These are phyloP conservation scores for Eupithecia pulchellata DNA, from an alignment of 2,888 invertebrate species.

Conservation along the genomic window DNA sequence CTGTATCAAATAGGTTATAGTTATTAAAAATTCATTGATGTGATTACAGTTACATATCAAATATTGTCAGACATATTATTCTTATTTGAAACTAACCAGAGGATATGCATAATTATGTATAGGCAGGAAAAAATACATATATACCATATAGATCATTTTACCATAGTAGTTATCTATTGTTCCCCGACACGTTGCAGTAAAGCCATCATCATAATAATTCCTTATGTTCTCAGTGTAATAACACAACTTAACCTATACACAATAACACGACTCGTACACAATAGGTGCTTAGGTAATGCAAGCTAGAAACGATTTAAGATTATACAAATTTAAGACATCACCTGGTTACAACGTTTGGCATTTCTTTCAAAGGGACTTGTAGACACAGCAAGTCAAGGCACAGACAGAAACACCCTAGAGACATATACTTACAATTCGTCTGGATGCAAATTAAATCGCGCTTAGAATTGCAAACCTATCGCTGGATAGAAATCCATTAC, in stretches of 20 bases:
- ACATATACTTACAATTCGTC: conserved; percentile 21
- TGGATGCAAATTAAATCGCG: conserved; percentile 31
- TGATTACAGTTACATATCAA: no score
- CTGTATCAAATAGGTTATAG: no score
- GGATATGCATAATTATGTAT: not conserved
- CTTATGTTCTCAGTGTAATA: conserved; percentile 39
- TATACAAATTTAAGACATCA: conserved; percentile 29
- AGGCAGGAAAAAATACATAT: conserved; percentile 19
- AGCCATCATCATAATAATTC: conserved; percentile 39
- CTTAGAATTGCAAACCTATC: conserved; percentile 31
- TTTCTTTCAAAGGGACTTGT: not conserved
- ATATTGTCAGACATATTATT: no score
- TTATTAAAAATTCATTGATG: no score
- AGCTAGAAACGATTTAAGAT: conserved; percentile 36
- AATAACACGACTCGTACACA: conserved; percentile 30
- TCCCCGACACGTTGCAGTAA: conserved; percentile 27
- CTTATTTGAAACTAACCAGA: not conserved
- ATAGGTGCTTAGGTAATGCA: conserved; percentile 40
- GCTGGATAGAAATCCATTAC: conserved; percentile 27
- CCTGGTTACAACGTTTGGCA: conserved; percentile 7
- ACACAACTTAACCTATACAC: conserved; percentile 30
- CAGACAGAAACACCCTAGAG: conserved; percentile 9
- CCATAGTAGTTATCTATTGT: conserved; percentile 28
- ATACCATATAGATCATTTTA: conserved; percentile 17
- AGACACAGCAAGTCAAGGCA: not conserved